Base-by-base conservation (phyloP, 1,140 invertebrate genomes). In the Triops longicaudatus region DNA sequence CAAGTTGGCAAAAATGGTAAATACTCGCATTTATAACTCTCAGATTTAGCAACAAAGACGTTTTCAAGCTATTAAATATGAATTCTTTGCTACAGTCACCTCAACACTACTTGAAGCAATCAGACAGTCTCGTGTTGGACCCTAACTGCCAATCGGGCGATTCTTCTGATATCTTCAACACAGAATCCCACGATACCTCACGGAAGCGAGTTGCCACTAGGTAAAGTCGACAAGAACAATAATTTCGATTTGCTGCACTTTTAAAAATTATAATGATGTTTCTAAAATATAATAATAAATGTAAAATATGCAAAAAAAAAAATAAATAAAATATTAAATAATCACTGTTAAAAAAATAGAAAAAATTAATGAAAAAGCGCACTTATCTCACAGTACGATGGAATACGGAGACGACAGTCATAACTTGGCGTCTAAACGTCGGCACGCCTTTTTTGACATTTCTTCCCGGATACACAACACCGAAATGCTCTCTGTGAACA, bases 101-200 rank as follows among this genome's bases (percentile, higher is more conserved):
- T 63, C 50, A 63, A 63, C 50, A 63, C 5, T 63, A 63, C 22
- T 14, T 63, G 50, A 63, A 14, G 50, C 50, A 63, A 9, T 63
- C 50, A 63, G 50, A 63, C 50, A 63, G 50, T 63, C 50, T 63
- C 50, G 50, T 63, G 14, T 63, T 63, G 50, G 50, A 63, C 50
- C 50, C 50, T 63, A 63, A 63, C 22, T 63, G 50, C 9, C 50
- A 63, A 22, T 63, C 50, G 17, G 50, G 50, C 50, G 50, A 63
- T 22, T 63, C 50, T 17, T 63, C 50, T 5, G 50, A 63, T 14
- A 63, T 63, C 50, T 63, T 63, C 22, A 63, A 63, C 50, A 22
- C 50, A 22, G 50, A 63, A 63, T 22, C 50, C 22, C 50, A 63
- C 17, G 50, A 63, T 6, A 63, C 50, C 10, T 63, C 50, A 63